Conservation (phyloP, 2,797 vertebrate species). For the Mycteria americana region DNA sequence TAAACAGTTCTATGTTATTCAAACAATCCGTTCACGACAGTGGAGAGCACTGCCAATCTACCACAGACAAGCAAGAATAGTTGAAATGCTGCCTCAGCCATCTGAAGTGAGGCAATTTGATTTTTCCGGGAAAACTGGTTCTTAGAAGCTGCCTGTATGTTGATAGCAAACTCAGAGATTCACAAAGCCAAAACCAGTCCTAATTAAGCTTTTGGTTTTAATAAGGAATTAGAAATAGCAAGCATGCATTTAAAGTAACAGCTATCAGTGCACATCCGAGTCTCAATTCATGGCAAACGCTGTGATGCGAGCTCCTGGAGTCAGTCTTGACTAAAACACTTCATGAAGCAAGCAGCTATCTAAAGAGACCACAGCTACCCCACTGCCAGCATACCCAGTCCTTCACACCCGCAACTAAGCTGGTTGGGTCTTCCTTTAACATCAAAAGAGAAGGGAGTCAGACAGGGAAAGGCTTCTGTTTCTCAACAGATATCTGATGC, state of each 20-base stretch:
- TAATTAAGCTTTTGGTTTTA: background rate
- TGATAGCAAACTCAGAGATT: background rate
- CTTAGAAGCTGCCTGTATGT: background rate
- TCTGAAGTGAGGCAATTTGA: background rate
- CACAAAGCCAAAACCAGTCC: background rate
- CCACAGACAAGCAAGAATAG: background rate
- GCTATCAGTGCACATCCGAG: background rate
- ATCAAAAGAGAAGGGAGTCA: background rate
- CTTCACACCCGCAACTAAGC: background rate
- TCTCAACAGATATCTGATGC: background rate
- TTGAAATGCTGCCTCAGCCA: background rate
- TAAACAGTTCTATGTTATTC: background rate
- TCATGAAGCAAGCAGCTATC: background rate
- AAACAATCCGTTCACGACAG: background rate
- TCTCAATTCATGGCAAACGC: background rate
- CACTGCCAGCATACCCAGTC: background rate
- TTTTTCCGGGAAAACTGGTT: background rate
- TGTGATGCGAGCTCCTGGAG: background rate
- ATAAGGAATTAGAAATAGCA: background rate
- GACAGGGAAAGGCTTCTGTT: background rate
- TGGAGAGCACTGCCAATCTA: background rate
- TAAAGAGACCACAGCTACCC: background rate
- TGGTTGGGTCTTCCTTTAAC: background rate
- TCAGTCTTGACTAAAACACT: background rate
- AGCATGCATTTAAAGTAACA: background rate